Evolutionary conservation across 2,888 invertebrate species (phyloP), one percentile per base, ranked within the genome.

Genomic region (Lomographa bimaculata): DNA sequence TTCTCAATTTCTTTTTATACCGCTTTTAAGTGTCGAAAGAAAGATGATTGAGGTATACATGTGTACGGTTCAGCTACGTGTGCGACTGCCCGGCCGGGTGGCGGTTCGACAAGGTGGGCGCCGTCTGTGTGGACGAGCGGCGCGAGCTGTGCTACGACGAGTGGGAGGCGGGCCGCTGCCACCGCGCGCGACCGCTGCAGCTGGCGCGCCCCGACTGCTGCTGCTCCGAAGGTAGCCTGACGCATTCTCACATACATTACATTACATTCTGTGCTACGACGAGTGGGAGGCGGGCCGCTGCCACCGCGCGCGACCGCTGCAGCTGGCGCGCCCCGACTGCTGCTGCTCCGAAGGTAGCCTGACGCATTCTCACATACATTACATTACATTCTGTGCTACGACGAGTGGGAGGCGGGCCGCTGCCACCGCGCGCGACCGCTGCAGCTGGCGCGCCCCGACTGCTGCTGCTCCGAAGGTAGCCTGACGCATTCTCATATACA

Each of bases 21-120:
- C n/a, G n/a, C n/a, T n/a, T n/a, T n/a, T n/a, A n/a, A n/a, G n/a
- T n/a, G n/a, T n/a, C n/a, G n/a, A n/a, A n/a, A n/a, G n/a, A n/a
- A n/a, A n/a, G n/a, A n/a, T n/a, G n/a, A n/a, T n/a, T n/a, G n/a
- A n/a, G n/a, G n/a, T n/a, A n/a, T n/a, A n/a, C n/a, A n/a, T n/a
- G n/a, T n/a, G n/a, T n/a, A n/a, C n/a, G n/a, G n/a, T 28, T 0
- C 44, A 85, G 86, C 0, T 95, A 94, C 54, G 92, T 93, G 14
- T 97, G 96, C 76, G 93, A 94, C 39, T 97, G 97, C 70, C 95
- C 95, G 0, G 79, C 92, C 20, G 96, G 95, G 5, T 95, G 91
- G 82, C 89, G 91, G 10, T 87, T 95, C 47, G 93, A 94, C 64
- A 90, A 91, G 39, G 90, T 91, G 46, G 91, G 92, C 7, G 93